A percentile compares a stretch with the other conserved stretches of the same genome.
Conservation (phyloP, 2,113 vertebrate species). For the Grallaria varia region DNA sequence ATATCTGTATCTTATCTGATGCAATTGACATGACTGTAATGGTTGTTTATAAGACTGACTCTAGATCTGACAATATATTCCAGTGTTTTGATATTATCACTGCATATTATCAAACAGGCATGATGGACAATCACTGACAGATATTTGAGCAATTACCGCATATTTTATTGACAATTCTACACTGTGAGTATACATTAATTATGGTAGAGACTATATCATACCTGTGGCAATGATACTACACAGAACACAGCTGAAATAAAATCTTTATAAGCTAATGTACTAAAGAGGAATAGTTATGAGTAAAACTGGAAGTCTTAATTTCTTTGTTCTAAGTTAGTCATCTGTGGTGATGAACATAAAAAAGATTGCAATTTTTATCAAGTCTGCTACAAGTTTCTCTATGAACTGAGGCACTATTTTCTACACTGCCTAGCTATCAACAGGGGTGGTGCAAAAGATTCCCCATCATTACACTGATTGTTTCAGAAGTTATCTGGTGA, state of each 20-base stretch:
- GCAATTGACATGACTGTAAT: conserved; percentile 51
- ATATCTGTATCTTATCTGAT: conserved; percentile 41
- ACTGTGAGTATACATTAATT: conserved; percentile 41
- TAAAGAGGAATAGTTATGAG: neutral
- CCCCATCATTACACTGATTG: neutral
- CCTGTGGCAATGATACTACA: neutral
- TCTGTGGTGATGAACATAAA: neutral
- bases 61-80: conserved; percentile 48
- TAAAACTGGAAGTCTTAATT: neutral
- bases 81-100: conserved; percentile 43
- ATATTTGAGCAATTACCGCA: conserved; percentile 44
- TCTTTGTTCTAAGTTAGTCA: neutral
- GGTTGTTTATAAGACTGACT: conserved; percentile 44
- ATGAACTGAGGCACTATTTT: neutral
- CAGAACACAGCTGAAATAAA: conserved; percentile 1
- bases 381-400: neutral
- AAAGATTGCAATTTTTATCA: neutral
- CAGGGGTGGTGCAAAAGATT: neutral
- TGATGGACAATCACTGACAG: conserved; percentile 53
- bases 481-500: neutral
- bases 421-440: neutral
- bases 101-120: neutral
- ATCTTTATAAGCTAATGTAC: neutral
- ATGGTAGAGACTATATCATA: neutral
- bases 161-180: conserved; percentile 55